Percentiles rank a stretch among this genome's conserved stretches.
Conservation (phyloP, 2,888 invertebrate genomes). For the Lymantria monacha region DNA sequence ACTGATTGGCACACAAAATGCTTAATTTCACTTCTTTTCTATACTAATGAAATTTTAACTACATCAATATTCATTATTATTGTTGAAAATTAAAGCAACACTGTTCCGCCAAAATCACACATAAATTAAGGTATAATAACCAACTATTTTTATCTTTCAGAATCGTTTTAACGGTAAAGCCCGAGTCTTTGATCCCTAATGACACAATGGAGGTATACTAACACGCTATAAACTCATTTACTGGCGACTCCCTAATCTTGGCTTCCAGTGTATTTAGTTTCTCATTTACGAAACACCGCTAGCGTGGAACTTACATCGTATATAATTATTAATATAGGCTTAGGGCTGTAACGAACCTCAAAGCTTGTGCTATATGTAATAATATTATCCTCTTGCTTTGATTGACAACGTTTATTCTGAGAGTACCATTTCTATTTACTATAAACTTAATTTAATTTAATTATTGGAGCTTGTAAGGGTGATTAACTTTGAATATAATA, state of each 20-base stretch:
- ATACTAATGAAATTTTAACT: too few relatives aligned
- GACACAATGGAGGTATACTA: slow-evolving; percentile 53
- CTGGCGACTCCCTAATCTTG: slow-evolving; percentile 59
- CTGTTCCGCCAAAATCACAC: not conserved
- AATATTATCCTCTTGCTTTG: slow-evolving; percentile 22
- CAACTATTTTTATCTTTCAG: slow-evolving; percentile 29
- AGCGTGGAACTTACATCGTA: slow-evolving; percentile 44
- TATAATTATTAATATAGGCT: slow-evolving; percentile 54
- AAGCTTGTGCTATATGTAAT: slow-evolving; percentile 28
- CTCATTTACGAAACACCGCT: slow-evolving; percentile 58
- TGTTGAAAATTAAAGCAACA: too few relatives aligned
- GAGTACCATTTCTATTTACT: slow-evolving; percentile 12
- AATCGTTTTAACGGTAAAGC: slow-evolving; percentile 42
- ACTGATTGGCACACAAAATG: too few relatives aligned
- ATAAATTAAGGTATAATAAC: slow-evolving; percentile 32
- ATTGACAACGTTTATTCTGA: slow-evolving; percentile 36
- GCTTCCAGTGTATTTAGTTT: slow-evolving; percentile 64
- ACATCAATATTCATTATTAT: too few relatives aligned
- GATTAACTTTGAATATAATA: too few relatives aligned
- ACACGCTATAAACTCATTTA: slow-evolving; percentile 76
- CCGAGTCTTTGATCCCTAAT: slow-evolving; percentile 51
- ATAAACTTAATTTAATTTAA: too few relatives aligned
- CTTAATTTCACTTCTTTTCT: too few relatives aligned
- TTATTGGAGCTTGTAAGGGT: too few relatives aligned
- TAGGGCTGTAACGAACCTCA: slow-evolving; percentile 47